Percentiles rank a stretch among this genome's conserved stretches.
These are phyloP conservation scores for Melanargia galathea DNA, from an alignment of 2,888 invertebrate species.

Conservation along the genomic window DNA sequence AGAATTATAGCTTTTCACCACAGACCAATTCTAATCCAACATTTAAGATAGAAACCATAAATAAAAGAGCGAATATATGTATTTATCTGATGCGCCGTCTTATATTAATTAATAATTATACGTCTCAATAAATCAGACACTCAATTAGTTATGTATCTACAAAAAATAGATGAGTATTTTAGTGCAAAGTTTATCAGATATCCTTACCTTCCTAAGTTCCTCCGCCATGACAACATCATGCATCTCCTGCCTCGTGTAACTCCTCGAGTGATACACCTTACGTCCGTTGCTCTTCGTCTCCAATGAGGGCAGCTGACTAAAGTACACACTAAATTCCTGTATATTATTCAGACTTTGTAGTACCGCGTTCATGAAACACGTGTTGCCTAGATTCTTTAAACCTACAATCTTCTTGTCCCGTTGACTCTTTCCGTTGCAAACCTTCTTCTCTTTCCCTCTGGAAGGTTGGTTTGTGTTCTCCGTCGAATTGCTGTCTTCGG, in stretches of 20 bases:
- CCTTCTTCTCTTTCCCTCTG: conserved; percentile 63
- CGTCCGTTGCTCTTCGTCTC: conserved; percentile 84
- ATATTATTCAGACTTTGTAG: conserved; percentile 92
- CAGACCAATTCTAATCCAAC: too few species aligned
- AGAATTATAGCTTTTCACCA: too few species aligned
- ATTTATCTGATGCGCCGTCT: too few species aligned
- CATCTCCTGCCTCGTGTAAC: conserved; percentile 83
- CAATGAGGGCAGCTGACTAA: conserved; percentile 88
- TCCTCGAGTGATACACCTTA: conserved; percentile 83
- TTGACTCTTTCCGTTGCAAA: conserved; percentile 73
- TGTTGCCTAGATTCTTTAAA: conserved; percentile 90
- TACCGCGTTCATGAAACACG: conserved; percentile 94
- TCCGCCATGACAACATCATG: conserved; percentile 89
- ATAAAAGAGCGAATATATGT: too few species aligned
- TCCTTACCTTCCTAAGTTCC: conserved; percentile 86
- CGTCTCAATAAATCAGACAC: too few species aligned
- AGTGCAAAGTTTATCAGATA: not conserved
- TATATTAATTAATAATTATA: too few species aligned
- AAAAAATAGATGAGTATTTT: not conserved
- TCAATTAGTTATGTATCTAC: too few species aligned
- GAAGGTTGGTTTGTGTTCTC: conserved; percentile 67
- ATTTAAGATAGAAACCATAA: too few species aligned
- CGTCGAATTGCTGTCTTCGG: conserved; percentile 78
- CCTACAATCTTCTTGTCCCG: conserved; percentile 86
- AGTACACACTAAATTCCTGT: conserved; percentile 91